A percentile compares a stretch with the other conserved stretches of the same genome.
phyloP scores from a whole-genome alignment of 92 coral and sea anemone species.

The Metridium senile region DNA sequence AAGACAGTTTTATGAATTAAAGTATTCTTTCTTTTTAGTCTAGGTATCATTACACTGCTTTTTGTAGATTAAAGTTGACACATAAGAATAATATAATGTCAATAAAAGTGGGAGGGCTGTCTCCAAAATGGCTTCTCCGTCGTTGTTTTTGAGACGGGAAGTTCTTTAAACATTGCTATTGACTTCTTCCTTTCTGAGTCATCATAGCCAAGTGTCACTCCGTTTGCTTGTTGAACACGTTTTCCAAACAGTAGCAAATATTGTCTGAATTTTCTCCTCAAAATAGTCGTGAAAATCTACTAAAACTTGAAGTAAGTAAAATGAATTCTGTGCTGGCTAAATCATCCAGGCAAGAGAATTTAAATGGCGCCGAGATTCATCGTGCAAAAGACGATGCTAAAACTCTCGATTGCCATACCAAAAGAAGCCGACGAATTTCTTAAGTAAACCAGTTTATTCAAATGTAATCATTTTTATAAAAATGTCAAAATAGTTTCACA shows the following conservation, averaged over 20 bases:
- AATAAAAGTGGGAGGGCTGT: conserved; percentile 5
- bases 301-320: too few species aligned
- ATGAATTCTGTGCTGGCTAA: too few species aligned
- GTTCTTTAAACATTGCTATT: neutral
- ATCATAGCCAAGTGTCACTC: neutral
- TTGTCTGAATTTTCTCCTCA: too few species aligned
- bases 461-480: too few species aligned
- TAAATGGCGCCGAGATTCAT: too few species aligned
- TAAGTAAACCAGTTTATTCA: too few species aligned
- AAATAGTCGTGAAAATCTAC: too few species aligned
- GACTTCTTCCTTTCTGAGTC: neutral
- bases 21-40: conserved; percentile 10
- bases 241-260: neutral
- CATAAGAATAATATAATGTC: conserved; percentile 1
- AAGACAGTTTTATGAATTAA: conserved; percentile 8
- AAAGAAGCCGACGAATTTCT: too few species aligned
- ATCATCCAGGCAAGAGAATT: too few species aligned
- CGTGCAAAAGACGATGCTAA: too few species aligned
- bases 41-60: conserved; percentile 30
- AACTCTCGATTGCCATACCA: too few species aligned
- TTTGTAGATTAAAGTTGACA: conserved; percentile 29
- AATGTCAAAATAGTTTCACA: too few species aligned
- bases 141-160: neutral
- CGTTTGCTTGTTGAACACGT: neutral
- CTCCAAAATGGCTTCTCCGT: conserved; percentile 6